These are phyloP conservation scores for Dichetophora obliterata DNA, from an alignment of 2,888 invertebrate species.

Conservation along the genomic window DNA sequence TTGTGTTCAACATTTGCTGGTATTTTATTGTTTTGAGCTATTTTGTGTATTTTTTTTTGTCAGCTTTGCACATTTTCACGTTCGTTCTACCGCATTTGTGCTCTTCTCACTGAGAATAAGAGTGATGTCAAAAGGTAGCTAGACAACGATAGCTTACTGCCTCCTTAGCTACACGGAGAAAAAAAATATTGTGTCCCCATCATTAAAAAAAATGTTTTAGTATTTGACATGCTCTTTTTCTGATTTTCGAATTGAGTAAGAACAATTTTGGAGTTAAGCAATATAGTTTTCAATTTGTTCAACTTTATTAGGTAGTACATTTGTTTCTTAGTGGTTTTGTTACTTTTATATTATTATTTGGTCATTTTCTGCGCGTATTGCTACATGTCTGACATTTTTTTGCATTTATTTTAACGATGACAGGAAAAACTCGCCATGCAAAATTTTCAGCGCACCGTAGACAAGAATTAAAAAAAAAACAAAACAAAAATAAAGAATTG, in stretches of 20 bases:
- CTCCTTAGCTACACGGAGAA: not conserved
- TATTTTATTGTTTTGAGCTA: not conserved
- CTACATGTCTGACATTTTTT: conserved; percentile 32
- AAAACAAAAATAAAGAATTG: not conserved
- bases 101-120: conserved; percentile 23
- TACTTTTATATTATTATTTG: not conserved
- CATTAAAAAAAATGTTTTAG: too few species aligned
- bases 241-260: too few species aligned
- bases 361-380: conserved; percentile 23
- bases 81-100: conserved; percentile 30
- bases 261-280: too few species aligned
- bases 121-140: conserved; percentile 30
- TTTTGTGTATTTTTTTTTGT: not conserved
- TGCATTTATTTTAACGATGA: conserved; percentile 33
- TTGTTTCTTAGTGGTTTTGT: too few species aligned
- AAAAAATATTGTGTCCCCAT: too few species aligned
- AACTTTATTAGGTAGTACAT: too few species aligned
- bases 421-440: conserved; percentile 18
- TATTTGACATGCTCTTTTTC: too few species aligned
- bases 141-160: not conserved
- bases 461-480: not conserved
- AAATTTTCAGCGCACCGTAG: not conserved
- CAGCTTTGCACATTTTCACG: conserved; percentile 33
- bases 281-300: too few species aligned
- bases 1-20: not conserved